Percentiles rank a stretch among this genome's conserved stretches.
Evolutionary conservation across 2,113 vertebrate species (phyloP).

Genomic region (Pangasianodon gigas): DNA sequence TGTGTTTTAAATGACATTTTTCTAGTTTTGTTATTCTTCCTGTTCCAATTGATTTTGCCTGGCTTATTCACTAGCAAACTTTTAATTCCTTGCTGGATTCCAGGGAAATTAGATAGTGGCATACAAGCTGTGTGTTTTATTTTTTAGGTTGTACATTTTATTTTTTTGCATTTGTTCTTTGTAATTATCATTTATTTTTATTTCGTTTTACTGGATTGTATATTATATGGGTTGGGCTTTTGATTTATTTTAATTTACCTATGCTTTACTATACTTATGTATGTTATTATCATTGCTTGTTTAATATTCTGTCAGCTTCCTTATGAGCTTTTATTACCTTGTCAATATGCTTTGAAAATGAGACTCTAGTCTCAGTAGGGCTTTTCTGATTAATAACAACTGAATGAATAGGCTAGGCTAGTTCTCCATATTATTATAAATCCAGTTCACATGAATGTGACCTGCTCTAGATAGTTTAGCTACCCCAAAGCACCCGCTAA

Average conservation of each 20-base stretch:
- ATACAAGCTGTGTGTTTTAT: neutral
- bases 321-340: neutral
- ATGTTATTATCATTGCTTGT: neutral
- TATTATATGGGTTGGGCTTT: neutral
- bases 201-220: neutral
- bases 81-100: neutral
- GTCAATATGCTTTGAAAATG: neutral
- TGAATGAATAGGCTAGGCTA: neutral
- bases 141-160: neutral
- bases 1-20: no score
- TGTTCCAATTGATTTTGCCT: no score
- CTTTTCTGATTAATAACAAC: neutral
- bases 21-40: neutral
- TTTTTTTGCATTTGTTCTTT: neutral
- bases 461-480: neutral
- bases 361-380: neutral
- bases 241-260: neutral
- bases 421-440: neutral
- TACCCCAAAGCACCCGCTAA: neutral
- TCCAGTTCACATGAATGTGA: neutral
- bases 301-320: neutral
- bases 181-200: neutral
- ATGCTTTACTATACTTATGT: neutral
- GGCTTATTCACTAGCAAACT: neutral
- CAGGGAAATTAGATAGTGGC: neutral